Evolutionary conservation across 2,113 vertebrate species (phyloP).

Genomic region (Chaenogobius annularis): DNA sequence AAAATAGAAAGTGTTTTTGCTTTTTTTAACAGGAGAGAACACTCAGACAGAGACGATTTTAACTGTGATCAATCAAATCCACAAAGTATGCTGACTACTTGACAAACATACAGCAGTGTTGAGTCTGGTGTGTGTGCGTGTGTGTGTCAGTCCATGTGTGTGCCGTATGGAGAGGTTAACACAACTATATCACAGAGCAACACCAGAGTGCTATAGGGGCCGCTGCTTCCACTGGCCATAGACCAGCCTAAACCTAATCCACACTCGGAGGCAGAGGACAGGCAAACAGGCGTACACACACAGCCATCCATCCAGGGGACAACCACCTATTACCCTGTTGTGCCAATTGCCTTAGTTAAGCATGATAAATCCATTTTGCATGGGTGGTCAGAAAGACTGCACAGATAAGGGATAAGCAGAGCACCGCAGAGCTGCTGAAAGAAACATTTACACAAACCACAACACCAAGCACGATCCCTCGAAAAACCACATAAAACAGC

Average conservation of each 20-base stretch:
- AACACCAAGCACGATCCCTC: slow-evolving; percentile 9
- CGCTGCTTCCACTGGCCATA: slow-evolving; percentile 62
- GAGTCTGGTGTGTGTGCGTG: slow-evolving; percentile 19
- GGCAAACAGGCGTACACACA: slow-evolving; percentile 35
- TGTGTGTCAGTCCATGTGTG: slow-evolving; percentile 22
- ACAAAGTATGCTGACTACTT: slow-evolving; percentile 37
- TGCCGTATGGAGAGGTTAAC: slow-evolving; percentile 32
- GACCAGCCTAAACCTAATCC: slow-evolving; percentile 72
- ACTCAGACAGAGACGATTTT: slow-evolving; percentile 28
- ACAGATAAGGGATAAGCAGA: slow-evolving; percentile 70
- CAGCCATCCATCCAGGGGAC: slow-evolving; percentile 58
- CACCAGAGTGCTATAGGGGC: slow-evolving; percentile 62
- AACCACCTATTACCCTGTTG: slow-evolving; percentile 63
- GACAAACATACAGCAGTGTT: slow-evolving; percentile 39
- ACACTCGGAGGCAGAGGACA: slow-evolving; percentile 62
- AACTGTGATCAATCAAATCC: slow-evolving; percentile 15
- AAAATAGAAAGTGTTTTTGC: not conserved
- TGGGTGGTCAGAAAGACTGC: slow-evolving; percentile 66
- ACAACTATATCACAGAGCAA: slow-evolving; percentile 59
- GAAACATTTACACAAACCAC: slow-evolving; percentile 29
- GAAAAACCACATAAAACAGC: slow-evolving; percentile 11
- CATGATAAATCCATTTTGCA: slow-evolving; percentile 72
- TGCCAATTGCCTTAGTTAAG: slow-evolving; percentile 66
- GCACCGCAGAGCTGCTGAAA: slow-evolving; percentile 36
- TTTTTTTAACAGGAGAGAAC: not conserved